Conservation (phyloP, 2,797 vertebrate genomes). For the Dipus sagitta region DNA sequence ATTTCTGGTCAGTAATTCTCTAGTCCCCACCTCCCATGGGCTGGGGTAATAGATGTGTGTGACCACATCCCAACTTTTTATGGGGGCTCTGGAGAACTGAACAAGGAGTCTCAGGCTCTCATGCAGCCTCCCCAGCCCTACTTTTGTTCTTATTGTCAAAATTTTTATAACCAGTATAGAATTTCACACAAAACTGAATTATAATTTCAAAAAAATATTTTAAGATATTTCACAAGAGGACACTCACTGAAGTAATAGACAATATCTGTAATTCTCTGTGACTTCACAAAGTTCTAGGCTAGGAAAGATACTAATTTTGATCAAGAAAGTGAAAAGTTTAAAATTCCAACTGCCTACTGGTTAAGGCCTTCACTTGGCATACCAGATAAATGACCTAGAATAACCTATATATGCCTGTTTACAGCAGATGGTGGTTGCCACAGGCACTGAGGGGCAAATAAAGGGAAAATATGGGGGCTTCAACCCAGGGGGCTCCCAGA, state of each 20-base stretch:
- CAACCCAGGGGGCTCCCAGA: fast-evolving
- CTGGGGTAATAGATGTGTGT: too few species aligned
- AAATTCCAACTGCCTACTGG: neutral
- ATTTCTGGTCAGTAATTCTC: too few species aligned
- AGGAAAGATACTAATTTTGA: neutral
- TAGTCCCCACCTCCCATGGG: too few species aligned
- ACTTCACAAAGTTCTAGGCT: neutral
- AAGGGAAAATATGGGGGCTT: neutral
- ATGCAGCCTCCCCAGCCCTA: too few species aligned
- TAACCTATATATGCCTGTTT: neutral
- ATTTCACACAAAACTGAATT: neutral
- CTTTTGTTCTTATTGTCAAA: neutral
- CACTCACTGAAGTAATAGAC: neutral
- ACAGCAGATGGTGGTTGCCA: fast-evolving
- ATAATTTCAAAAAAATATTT: neutral
- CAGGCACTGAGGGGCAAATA: fast-evolving
- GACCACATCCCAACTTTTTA: too few species aligned
- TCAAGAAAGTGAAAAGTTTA: neutral
- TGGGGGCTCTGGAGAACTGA: too few species aligned
- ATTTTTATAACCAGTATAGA: neutral
- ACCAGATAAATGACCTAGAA: neutral
- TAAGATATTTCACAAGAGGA: neutral
- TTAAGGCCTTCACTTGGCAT: neutral
- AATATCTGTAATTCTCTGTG: neutral
- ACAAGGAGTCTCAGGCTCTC: too few species aligned